phyloP scores from a whole-genome alignment of 2,888 invertebrate genomes.

The Notodonta dromedarius region DNA sequence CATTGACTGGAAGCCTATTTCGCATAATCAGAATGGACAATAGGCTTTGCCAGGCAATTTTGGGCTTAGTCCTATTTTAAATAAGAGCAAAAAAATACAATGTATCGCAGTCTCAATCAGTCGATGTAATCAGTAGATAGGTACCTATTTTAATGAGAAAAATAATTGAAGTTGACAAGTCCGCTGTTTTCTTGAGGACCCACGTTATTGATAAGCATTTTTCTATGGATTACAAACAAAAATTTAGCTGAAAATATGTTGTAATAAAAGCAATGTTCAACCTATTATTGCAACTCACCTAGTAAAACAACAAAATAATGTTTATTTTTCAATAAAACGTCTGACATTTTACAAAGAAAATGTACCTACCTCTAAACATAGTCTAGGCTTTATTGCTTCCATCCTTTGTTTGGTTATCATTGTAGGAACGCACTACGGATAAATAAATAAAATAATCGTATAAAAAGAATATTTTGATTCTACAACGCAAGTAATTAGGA shows the following conservation, averaged over 20 bases:
- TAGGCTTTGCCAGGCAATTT: constrained; percentile 12
- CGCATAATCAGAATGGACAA: constrained; percentile 5
- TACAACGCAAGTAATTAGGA: background rate
- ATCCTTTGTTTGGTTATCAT: background rate
- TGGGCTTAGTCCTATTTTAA: constrained; percentile 22
- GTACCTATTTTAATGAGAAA: background rate
- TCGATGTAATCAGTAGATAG: background rate
- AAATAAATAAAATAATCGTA: background rate
- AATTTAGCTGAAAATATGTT: background rate
- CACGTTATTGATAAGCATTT: too few relatives aligned
- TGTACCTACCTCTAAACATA: background rate
- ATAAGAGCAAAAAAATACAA: constrained; percentile 12
- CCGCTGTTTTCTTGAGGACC: too few relatives aligned
- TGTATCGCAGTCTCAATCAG: background rate
- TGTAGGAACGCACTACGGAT: background rate
- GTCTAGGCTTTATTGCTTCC: background rate
- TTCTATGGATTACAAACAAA: too few relatives aligned
- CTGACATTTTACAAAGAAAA: background rate
- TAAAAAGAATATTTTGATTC: background rate
- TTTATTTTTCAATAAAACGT: background rate
- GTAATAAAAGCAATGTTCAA: background rate
- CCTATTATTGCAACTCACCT: background rate
- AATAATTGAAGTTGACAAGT: too few relatives aligned
- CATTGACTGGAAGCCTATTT: background rate
- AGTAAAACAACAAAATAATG: background rate